Evolutionary conservation across 2,113 vertebrate species (phyloP).

Genomic region (Cyrtonyx montezumae): DNA sequence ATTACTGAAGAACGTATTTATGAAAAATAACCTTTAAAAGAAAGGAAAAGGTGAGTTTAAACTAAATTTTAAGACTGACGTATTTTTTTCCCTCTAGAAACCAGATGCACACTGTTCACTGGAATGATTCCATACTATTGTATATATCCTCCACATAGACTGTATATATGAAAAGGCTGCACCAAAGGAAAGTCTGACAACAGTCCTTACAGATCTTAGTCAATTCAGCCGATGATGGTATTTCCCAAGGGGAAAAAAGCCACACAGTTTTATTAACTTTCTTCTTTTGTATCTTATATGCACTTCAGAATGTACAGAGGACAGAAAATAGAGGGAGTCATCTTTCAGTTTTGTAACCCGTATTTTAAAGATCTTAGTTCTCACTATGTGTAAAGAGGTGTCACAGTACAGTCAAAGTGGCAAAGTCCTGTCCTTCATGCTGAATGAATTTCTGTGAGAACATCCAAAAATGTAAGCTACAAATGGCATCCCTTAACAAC

Average conservation of each 20-base stretch:
- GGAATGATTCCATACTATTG: background rate
- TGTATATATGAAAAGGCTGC: background rate
- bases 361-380: background rate
- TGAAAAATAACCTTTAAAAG: background rate
- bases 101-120: background rate
- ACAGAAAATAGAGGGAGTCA: background rate
- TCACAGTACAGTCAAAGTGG: background rate
- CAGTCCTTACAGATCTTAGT: background rate
- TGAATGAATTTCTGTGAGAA: background rate
- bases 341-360: background rate
- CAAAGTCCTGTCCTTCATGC: background rate
- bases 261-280: background rate
- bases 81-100: background rate
- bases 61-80: background rate
- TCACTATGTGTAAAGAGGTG: background rate
- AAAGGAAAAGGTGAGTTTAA: background rate
- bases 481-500: background rate
- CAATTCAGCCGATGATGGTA: background rate
- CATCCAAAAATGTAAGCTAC: background rate
- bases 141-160: background rate
- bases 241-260: conserved; percentile 15
- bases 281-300: background rate
- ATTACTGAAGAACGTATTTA: background rate
- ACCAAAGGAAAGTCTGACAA: background rate
- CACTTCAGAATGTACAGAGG: background rate